Conservation (phyloP, 2,113 vertebrate genomes). For the Thymallus thymallus region DNA sequence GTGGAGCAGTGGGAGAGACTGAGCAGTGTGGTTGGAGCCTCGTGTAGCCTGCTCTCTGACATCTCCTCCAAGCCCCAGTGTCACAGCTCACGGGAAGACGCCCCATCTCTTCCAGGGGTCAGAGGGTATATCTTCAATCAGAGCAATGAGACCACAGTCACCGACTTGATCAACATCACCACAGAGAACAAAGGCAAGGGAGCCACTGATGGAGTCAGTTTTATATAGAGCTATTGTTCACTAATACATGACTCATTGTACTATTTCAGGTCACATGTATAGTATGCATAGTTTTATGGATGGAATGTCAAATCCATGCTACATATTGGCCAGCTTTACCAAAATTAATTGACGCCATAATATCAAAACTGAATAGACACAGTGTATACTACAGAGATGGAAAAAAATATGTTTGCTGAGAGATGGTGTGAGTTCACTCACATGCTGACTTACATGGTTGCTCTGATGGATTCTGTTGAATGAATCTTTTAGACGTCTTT, state of each 20-base stretch:
- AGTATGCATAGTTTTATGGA: too few relatives aligned
- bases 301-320: too few relatives aligned
- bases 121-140: slow-evolving; percentile 81
- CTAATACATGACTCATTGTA: too few relatives aligned
- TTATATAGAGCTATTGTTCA: slow-evolving; percentile 47
- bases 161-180: slow-evolving; percentile 75
- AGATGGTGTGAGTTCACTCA: too few relatives aligned
- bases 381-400: too few relatives aligned
- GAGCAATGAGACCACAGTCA: slow-evolving; percentile 77
- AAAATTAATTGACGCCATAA: too few relatives aligned
- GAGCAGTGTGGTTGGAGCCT: slow-evolving; percentile 67
- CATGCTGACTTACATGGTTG: too few relatives aligned
- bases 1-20: slow-evolving; percentile 81
- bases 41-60: slow-evolving; percentile 82
- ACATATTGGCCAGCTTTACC: too few relatives aligned
- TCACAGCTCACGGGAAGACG: slow-evolving; percentile 53
- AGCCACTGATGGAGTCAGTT: slow-evolving; percentile 51
- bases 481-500: too few relatives aligned
- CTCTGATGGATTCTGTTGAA: not conserved
- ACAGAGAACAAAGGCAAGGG: slow-evolving; percentile 74
- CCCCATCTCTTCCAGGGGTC: slow-evolving; percentile 49
- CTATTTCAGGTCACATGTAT: too few relatives aligned
- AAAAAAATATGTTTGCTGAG: too few relatives aligned
- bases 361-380: too few relatives aligned
- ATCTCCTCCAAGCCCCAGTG: slow-evolving; percentile 47